Conservation (phyloP, 2,113 vertebrate genomes). For the Eulemur rufifrons region DNA sequence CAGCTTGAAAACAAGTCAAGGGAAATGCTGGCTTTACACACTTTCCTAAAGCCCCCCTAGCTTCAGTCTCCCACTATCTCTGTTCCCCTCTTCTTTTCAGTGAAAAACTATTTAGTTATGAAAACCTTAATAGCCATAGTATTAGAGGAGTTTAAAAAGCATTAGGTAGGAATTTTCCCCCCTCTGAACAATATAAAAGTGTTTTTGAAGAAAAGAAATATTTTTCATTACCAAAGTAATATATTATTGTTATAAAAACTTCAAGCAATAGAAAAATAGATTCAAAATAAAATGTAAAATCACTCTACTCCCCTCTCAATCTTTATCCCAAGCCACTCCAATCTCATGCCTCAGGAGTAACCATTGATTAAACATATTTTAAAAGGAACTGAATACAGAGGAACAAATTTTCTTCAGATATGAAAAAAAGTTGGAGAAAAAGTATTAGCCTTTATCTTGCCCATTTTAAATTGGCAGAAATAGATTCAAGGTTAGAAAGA, state of each 20-base stretch:
- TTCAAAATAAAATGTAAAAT: not conserved
- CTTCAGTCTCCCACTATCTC: not conserved
- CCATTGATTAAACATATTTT: not conserved
- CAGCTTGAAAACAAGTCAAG: not conserved
- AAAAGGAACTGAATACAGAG: not conserved
- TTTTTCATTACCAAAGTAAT: not conserved
- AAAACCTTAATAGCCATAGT: not conserved
- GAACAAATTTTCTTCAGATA: not conserved
- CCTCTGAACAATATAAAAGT: slow-evolving; percentile 11
- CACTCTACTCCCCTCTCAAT: not conserved
- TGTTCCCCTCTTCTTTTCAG: not conserved
- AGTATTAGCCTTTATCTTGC: not conserved
- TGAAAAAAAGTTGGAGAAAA: not conserved
- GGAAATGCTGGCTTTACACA: not conserved
- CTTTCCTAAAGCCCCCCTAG: not conserved
- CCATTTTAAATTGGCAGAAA: not conserved
- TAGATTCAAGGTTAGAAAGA: not conserved
- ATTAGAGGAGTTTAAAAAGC: not conserved
- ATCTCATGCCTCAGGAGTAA: not conserved
- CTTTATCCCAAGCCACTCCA: not conserved
- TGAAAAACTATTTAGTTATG: not conserved
- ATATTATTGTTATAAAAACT: not conserved
- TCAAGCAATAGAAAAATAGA: not conserved
- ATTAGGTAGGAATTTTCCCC: not conserved
- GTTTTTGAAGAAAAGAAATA: not conserved